Evolutionary conservation across 1,140 invertebrate genomes (phyloP), one percentile per base, ranked within the genome.

Genomic region (Drosophila orena): DNA sequence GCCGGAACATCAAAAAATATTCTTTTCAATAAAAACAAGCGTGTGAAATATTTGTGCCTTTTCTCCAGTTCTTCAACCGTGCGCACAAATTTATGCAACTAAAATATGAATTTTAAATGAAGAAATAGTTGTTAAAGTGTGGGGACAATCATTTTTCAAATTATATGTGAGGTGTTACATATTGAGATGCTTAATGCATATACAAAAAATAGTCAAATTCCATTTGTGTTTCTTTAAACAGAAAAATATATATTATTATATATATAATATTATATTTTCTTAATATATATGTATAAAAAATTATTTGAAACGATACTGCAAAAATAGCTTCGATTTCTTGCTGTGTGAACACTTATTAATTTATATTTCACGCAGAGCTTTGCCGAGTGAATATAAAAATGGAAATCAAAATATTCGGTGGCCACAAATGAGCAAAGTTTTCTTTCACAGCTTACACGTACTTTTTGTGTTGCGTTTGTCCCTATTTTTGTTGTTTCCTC

Each of bases 371-470:
- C 22, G 14, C 38, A 54, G 40, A 55, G 49, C 64, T 55, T 55
- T 54, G 66, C 34, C 58, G 69, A 71, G 54, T 71, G 46, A 72
- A 71, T 72, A 59, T 58, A 55, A 74, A 54, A 52, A 60, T 49
- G 60, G 49, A 85, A 79, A 81, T 81, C 77, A 84, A 84, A 84
- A 83, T 68, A 68, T 75, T 76, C 55, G 46, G 35, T 40, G 49
- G 62, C 79, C 83, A 81, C 84, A 86, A 86, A 86, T 86, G 83
- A 86, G 84, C 83, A 89, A 86, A 86, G 83, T 86, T 86, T 85
- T 59, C 58, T 77, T 65, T 43, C 35, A 37, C 54, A 58, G 66
- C 52, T 69, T 65, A 17, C 61, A 35, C 24, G 35, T 53, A 40
- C 40, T 59, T 43, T 72, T 70, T 55, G 44, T 40, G 8, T 44